phyloP scores from a whole-genome alignment of 2,113 vertebrate species.

The Podarcis muralis region DNA sequence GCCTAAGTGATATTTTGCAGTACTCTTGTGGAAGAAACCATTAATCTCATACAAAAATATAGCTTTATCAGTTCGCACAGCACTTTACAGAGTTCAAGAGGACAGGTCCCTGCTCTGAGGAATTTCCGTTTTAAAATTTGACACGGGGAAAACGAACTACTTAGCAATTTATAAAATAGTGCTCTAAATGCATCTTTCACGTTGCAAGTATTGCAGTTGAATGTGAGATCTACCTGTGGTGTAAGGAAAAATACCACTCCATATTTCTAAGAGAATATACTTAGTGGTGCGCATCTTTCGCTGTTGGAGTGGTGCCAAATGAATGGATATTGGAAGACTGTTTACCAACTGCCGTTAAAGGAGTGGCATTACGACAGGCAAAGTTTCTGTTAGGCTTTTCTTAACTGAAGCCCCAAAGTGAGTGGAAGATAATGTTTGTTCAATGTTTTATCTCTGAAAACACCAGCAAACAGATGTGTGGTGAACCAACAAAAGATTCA shows the following conservation, averaged over 20 bases:
- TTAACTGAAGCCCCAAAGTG: neutral
- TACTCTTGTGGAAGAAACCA: neutral
- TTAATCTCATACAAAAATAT: neutral
- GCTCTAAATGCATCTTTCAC: neutral
- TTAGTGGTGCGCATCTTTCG: conserved; percentile 18
- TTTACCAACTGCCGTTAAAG: neutral
- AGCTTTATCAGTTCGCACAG: neutral
- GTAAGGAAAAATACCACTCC: conserved; percentile 43
- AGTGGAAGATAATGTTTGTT: neutral
- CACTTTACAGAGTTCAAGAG: neutral
- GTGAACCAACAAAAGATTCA: neutral
- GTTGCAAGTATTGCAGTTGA: conserved; percentile 36
- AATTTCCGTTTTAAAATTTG: too few relatives aligned
- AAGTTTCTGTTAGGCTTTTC: conserved; percentile 8
- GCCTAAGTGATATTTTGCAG: neutral
- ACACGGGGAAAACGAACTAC: neutral
- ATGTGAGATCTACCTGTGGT: conserved; percentile 35
- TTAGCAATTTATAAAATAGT: neutral
- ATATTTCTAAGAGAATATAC: conserved; percentile 45
- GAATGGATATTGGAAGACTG: neutral
- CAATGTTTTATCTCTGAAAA: neutral
- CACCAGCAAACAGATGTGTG: neutral
- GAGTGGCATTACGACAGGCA: neutral
- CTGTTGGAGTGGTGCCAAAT: conserved; percentile 36
- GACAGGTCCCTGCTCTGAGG: neutral